phyloP scores from a whole-genome alignment of 1,140 invertebrate genomes.

The Telenomus remus region DNA sequence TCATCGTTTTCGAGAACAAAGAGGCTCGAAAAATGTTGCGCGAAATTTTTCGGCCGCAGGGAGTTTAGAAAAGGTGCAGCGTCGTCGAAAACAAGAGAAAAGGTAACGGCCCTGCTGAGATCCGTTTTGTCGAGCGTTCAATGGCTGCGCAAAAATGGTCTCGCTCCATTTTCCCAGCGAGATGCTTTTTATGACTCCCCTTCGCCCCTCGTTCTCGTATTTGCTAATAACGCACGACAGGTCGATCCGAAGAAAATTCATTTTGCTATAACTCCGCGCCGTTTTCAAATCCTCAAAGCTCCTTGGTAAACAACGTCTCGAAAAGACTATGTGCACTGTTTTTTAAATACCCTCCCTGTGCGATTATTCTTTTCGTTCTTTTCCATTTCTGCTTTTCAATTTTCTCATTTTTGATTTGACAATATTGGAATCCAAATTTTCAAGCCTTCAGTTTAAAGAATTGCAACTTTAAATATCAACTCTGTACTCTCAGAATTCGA shows the following conservation, averaged over 20 bases:
- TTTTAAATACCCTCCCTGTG: not conserved
- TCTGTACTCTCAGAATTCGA: too few relatives aligned
- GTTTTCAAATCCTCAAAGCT: constrained; percentile 16
- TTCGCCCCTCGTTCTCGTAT: constrained; percentile 20
- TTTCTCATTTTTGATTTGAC: too few relatives aligned
- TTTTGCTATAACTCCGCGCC: constrained; percentile 7
- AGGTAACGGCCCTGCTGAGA: constrained; percentile 15
- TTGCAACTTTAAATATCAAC: too few relatives aligned
- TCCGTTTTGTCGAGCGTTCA: constrained; percentile 23
- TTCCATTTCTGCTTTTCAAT: too few relatives aligned
- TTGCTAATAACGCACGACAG: constrained; percentile 45
- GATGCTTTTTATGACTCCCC: constrained; percentile 23
- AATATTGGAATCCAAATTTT: too few relatives aligned
- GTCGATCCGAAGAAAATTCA: constrained; percentile 35
- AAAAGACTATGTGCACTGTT: constrained; percentile 7
- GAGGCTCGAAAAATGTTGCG: not conserved
- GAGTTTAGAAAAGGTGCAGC: constrained; percentile 30
- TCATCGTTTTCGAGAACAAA: too few relatives aligned
- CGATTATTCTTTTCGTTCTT: too few relatives aligned
- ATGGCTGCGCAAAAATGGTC: constrained; percentile 36
- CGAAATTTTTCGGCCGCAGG: constrained; percentile 2
- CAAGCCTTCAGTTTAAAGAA: too few relatives aligned
- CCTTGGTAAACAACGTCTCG: constrained; percentile 1
- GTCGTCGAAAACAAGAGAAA: constrained; percentile 21
- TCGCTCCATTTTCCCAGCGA: constrained; percentile 36